Conservation (phyloP, 2,113 vertebrate species). For the Scartelaos histophorus region DNA sequence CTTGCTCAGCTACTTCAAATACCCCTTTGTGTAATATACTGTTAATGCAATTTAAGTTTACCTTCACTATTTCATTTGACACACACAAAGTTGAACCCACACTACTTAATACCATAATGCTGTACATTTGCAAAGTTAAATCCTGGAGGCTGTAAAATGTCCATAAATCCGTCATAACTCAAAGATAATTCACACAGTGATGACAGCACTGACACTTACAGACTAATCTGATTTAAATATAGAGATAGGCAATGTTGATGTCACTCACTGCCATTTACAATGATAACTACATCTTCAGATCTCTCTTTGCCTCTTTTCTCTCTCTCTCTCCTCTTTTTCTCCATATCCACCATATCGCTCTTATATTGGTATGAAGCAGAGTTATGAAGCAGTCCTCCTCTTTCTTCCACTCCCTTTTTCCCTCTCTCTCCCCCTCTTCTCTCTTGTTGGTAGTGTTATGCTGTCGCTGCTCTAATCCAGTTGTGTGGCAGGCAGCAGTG, state of each 20-base stretch:
- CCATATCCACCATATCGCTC: background rate
- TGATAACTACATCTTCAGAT: constrained; percentile 9
- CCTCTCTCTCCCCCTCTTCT: background rate
- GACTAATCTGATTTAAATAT: constrained; percentile 3
- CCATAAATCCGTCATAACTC: background rate
- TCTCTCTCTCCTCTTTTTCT: background rate
- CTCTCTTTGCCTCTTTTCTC: constrained; percentile 8
- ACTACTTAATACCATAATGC: background rate
- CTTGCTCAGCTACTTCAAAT: background rate
- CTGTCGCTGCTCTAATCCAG: constrained; percentile 50
- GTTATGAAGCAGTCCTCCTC: background rate
- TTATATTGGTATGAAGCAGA: background rate
- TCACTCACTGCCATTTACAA: background rate
- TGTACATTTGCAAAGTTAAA: background rate
- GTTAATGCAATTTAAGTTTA: background rate
- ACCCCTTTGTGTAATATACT: background rate
- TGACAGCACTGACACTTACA: background rate
- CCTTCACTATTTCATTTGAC: background rate
- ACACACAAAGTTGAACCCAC: too few relatives aligned
- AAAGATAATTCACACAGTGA: background rate
- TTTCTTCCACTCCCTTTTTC: background rate
- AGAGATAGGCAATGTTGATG: background rate
- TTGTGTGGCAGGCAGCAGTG: constrained; percentile 18
- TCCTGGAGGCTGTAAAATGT: background rate
- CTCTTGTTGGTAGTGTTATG: constrained; percentile 2